A percentile compares a stretch with the other conserved stretches of the same genome.
Conservation (phyloP, 2,888 invertebrate species). For the Willowsia nigromaculata region DNA sequence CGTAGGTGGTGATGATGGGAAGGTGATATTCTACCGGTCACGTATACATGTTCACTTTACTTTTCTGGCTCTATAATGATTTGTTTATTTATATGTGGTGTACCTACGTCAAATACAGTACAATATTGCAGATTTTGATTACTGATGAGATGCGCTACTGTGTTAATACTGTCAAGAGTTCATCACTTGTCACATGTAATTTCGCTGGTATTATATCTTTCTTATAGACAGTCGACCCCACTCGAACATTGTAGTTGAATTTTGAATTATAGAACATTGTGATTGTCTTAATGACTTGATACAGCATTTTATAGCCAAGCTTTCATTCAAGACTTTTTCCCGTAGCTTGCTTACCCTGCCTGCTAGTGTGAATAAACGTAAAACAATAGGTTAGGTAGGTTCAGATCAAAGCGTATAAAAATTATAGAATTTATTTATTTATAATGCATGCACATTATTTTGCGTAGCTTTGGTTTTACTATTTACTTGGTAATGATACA, state of each 20-base stretch:
- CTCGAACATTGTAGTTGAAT: conserved; percentile 12
- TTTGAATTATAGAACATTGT: neutral
- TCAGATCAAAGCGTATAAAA: too few relatives aligned
- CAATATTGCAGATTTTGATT: neutral
- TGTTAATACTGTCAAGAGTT: conserved; percentile 39
- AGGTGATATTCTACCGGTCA: neutral
- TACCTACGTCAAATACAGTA: neutral
- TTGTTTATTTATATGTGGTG: neutral
- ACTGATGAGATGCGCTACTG: neutral
- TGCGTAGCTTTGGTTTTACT: too few relatives aligned
- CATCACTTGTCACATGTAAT: conserved; percentile 54
- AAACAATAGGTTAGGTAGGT: too few relatives aligned
- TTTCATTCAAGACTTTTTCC: neutral
- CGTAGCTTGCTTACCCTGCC: conserved; percentile 4
- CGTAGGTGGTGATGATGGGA: neutral
- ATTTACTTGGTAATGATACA: too few relatives aligned
- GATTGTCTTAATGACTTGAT: conserved; percentile 13
- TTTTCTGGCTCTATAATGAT: neutral
- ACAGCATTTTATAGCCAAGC: neutral
- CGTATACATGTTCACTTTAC: neutral
- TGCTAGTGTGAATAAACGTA: too few relatives aligned
- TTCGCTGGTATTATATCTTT: neutral
- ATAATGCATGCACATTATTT: too few relatives aligned
- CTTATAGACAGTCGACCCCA: conserved; percentile 13
- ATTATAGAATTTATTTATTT: too few relatives aligned